phyloP scores from a whole-genome alignment of 2,888 invertebrate species.

The Seladonia tumulorum region DNA sequence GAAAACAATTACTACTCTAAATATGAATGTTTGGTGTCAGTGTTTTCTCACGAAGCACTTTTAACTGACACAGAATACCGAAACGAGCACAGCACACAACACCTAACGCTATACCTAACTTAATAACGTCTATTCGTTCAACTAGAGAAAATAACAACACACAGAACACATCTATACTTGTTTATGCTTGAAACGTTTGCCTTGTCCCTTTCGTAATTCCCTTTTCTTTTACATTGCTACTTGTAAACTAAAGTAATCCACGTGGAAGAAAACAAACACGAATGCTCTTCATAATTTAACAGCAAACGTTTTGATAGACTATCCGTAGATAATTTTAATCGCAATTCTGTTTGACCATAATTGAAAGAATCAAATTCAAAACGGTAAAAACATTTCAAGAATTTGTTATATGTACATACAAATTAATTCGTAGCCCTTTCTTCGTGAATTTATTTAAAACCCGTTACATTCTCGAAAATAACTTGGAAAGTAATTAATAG shows the following conservation, averaged over 20 bases:
- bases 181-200: not conserved
- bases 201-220: not conserved
- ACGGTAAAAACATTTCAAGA: no score
- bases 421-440: no score
- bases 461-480: no score
- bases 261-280: not conserved
- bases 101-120: slow-evolving; percentile 27
- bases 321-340: not conserved
- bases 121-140: not conserved
- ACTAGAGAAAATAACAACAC: not conserved
- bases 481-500: no score
- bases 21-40: slow-evolving; percentile 23
- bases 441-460: no score
- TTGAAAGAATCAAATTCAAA: no score
- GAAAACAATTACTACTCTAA: slow-evolving; percentile 47
- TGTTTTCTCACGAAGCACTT: slow-evolving; percentile 24
- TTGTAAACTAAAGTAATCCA: not conserved
- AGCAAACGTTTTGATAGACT: not conserved
- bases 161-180: not conserved
- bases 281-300: not conserved
- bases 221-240: not conserved
- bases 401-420: no score
- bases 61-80: not conserved
- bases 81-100: slow-evolving; percentile 22
- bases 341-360: not conserved